Evolutionary conservation across 1,140 invertebrate genomes (phyloP).

Genomic region (Oppia nitens): DNA sequence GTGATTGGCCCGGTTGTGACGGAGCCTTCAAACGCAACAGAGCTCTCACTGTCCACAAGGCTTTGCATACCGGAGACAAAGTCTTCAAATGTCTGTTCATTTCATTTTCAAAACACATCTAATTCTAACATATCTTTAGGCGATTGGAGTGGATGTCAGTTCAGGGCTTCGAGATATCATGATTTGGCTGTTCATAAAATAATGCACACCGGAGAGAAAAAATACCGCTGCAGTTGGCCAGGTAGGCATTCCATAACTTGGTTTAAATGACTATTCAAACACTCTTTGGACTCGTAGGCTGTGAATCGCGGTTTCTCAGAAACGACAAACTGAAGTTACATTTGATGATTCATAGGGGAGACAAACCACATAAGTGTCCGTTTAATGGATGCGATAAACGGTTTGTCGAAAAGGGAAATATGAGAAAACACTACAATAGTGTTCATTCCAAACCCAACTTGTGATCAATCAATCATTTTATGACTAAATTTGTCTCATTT

Average conservation of each 20-base stretch:
- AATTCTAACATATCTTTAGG: too few species aligned
- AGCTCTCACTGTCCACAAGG: constrained; percentile 4
- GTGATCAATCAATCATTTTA: too few species aligned
- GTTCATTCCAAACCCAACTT: too few species aligned
- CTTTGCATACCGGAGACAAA: constrained; percentile 8
- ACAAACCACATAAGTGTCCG: constrained; percentile 52
- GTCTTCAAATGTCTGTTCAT: constrained; percentile 12
- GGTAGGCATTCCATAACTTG: too few species aligned
- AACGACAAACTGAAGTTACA: constrained; percentile 10
- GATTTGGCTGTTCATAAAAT: constrained; percentile 1
- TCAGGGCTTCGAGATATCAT: neutral
- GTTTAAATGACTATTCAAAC: too few species aligned
- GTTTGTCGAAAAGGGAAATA: constrained; percentile 10
- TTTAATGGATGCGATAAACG: constrained; percentile 9
- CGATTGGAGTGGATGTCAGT: constrained; percentile 1
- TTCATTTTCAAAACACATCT: too few species aligned
- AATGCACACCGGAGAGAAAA: constrained; percentile 1
- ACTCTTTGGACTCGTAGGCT: too few species aligned
- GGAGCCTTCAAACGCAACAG: constrained; percentile 5
- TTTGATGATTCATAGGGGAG: constrained; percentile 31
- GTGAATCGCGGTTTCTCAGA: constrained; percentile 3
- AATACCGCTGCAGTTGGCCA: constrained; percentile 6
- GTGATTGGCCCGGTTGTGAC: constrained; percentile 11
- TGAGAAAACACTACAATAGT: constrained; percentile 13
- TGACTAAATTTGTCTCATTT: too few species aligned